Conservation (phyloP, 2,888 invertebrate species). For the Xestia rhomboidea region DNA sequence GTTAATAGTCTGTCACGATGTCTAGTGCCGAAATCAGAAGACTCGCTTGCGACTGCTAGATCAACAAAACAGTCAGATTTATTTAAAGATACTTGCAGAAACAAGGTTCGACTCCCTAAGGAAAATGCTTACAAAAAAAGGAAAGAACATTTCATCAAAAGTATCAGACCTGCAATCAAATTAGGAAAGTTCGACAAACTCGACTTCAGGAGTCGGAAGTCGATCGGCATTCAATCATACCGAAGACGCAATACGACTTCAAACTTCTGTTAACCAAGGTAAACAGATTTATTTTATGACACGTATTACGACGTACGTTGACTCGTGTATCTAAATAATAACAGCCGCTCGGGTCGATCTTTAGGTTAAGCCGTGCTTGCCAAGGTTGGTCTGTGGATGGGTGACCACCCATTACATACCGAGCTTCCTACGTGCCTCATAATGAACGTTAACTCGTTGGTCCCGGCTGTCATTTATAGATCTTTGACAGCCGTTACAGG, state of each 20-base stretch:
- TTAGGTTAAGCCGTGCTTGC: background rate
- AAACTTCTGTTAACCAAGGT: conserved; percentile 14
- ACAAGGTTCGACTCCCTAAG: background rate
- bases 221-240: conserved; percentile 30
- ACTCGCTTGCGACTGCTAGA: background rate
- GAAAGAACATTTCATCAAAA: background rate
- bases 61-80: background rate
- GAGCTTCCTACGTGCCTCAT: too few species aligned
- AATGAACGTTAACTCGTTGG: too few species aligned
- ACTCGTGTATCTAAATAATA: background rate
- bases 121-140: background rate
- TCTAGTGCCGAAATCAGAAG: too few species aligned
- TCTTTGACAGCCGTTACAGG: too few species aligned
- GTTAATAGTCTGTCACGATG: too few species aligned
- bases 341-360: background rate
- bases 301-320: background rate
- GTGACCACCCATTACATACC: too few species aligned
- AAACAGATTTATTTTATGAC: background rate
- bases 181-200: conserved; percentile 21
- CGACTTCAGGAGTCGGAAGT: conserved; percentile 15
- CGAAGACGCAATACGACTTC: conserved; percentile 12
- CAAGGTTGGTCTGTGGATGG: too few species aligned
- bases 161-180: conserved; percentile 18
- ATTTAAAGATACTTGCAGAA: background rate
- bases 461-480: too few species aligned